phyloP scores from a whole-genome alignment of 2,797 vertebrate genomes.

The Cuculus canorus region DNA sequence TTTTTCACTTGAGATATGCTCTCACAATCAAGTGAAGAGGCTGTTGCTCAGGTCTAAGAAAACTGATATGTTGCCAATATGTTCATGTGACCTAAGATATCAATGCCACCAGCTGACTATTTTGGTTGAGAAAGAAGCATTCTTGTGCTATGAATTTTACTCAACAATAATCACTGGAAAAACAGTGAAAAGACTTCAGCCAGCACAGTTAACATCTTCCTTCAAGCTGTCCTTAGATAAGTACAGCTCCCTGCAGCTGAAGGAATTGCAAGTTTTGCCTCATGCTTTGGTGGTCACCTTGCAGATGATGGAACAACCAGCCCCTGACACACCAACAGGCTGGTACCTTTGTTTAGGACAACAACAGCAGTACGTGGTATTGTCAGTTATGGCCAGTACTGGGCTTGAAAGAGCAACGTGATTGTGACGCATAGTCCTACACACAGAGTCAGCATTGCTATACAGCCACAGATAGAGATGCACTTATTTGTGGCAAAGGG shows the following conservation, averaged over 20 bases:
- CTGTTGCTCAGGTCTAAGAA: neutral
- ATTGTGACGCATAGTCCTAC: neutral
- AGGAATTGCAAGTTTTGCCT: neutral
- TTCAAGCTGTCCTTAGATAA: neutral
- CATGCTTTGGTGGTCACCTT: neutral
- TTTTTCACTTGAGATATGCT: neutral
- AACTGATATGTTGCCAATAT: neutral
- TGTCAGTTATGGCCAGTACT: neutral
- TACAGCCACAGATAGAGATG: neutral
- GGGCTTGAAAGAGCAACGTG: neutral
- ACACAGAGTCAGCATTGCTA: neutral
- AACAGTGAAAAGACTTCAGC: neutral
- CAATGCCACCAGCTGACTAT: neutral
- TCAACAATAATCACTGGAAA: neutral
- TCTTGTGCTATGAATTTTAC: neutral
- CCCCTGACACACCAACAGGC: neutral
- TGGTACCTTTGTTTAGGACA: neutral
- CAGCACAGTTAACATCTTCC: neutral
- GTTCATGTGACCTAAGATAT: neutral
- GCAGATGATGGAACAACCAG: neutral
- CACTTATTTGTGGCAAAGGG: neutral
- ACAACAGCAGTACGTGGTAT: neutral
- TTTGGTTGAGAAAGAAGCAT: neutral
- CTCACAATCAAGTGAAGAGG: neutral
- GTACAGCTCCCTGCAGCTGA: neutral